These are phyloP conservation scores for Cyanoliseus patagonus DNA, from an alignment of 2,113 vertebrate species.

Conservation along the genomic window DNA sequence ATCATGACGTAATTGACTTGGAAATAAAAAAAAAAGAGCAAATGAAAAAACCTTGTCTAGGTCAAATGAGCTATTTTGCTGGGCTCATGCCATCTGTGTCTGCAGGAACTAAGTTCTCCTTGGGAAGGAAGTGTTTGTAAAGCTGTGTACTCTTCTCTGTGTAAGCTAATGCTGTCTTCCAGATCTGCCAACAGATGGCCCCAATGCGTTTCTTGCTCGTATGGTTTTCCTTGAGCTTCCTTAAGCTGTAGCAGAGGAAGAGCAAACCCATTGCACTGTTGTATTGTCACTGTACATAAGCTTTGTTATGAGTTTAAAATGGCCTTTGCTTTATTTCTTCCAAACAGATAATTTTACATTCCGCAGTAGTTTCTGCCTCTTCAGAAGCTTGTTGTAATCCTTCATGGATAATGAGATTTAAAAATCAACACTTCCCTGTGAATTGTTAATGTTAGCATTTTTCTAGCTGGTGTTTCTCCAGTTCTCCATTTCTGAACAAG, in stretches of 20 bases:
- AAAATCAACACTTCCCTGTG: neutral
- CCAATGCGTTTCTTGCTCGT: conserved; percentile 5
- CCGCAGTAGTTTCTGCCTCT: neutral
- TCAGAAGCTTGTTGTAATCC: conserved; percentile 19
- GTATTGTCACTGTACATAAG: neutral
- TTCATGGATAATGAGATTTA: conserved; percentile 7
- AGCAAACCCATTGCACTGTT: neutral
- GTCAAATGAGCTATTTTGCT: neutral
- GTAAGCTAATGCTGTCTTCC: neutral
- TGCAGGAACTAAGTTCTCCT: neutral
- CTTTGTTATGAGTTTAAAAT: neutral
- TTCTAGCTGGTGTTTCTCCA: neutral
- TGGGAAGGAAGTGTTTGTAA: neutral
- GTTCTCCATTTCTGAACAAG: neutral
- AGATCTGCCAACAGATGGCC: conserved; percentile 48
- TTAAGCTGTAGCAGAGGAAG: neutral
- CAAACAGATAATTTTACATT: neutral
- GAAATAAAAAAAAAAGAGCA: neutral
- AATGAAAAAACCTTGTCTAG: neutral
- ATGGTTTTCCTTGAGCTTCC: neutral
- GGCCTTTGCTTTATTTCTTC: neutral
- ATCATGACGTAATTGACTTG: neutral
- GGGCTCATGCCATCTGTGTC: neutral
- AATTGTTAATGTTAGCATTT: neutral
- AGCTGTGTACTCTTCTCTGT: neutral